These are phyloP conservation scores for Cryptus viduatorius DNA, from an alignment of 2,888 invertebrate species.

Conservation along the genomic window DNA sequence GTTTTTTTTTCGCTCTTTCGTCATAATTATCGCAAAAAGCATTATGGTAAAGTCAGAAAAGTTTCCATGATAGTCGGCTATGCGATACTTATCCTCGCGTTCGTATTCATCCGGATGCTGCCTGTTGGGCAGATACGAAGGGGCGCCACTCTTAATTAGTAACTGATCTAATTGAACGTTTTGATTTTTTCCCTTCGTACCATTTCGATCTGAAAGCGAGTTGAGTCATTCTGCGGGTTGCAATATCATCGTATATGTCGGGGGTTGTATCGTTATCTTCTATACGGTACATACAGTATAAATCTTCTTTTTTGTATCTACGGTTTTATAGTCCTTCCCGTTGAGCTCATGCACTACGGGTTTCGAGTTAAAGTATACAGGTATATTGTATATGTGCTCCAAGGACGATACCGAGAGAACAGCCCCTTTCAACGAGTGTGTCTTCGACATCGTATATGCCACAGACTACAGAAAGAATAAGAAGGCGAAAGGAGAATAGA, in stretches of 20 bases:
- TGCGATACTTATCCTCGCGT: neutral
- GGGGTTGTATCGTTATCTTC: conserved; percentile 40
- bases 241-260: conserved; percentile 34
- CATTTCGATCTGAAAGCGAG: conserved; percentile 28
- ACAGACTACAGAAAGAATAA: conserved; percentile 45
- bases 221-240: conserved; percentile 27
- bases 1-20: neutral
- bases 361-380: conserved; percentile 11
- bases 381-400: conserved; percentile 26
- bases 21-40: neutral
- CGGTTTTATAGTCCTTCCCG: conserved; percentile 3
- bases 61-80: neutral
- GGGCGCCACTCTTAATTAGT: conserved; percentile 60
- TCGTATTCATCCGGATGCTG: conserved; percentile 45
- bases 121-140: conserved; percentile 42
- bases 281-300: conserved; percentile 27
- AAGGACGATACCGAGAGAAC: conserved; percentile 62
- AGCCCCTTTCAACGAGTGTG: conserved; percentile 64
- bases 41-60: neutral
- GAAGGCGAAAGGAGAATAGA: conserved; percentile 4
- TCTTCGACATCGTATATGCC: conserved; percentile 53
- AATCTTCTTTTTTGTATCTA: conserved; percentile 13
- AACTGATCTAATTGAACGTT: conserved; percentile 58
- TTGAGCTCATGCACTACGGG: conserved; percentile 24
- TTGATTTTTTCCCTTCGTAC: conserved; percentile 13